Evolutionary conservation across 2,113 vertebrate genomes (phyloP).

Genomic region (Danio rerio): DNA sequence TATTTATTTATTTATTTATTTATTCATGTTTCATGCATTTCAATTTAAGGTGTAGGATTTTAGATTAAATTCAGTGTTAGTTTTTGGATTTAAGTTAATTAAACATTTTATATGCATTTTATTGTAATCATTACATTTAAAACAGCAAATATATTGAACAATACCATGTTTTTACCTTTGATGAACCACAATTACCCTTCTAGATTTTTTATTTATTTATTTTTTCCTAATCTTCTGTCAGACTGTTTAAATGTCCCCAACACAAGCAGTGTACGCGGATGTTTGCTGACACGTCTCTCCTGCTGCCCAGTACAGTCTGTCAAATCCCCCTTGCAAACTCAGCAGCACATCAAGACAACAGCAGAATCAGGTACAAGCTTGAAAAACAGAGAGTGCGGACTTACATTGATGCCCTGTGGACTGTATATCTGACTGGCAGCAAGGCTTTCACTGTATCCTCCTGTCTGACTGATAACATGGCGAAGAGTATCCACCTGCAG

Average conservation of each 20-base stretch:
- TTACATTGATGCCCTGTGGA: slow-evolving; percentile 99
- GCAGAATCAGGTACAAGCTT: slow-evolving; percentile 31
- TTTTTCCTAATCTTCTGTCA: too few species aligned
- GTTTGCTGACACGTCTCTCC: not conserved
- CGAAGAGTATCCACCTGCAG: slow-evolving; percentile 99
- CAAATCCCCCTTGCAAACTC: not conserved
- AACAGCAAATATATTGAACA: too few species aligned
- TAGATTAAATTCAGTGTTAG: too few species aligned
- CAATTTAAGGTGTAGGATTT: too few species aligned
- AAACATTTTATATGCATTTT: too few species aligned
- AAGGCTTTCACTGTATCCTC: slow-evolving; percentile 99
- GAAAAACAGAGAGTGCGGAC: slow-evolving; percentile 67
- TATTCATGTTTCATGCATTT: too few species aligned
- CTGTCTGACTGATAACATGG: slow-evolving; percentile 99
- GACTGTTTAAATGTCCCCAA: not conserved
- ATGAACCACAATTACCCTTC: too few species aligned
- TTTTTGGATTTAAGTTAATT: too few species aligned
- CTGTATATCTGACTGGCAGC: slow-evolving; percentile 99
- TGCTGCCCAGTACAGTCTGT: not conserved
- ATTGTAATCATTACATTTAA: too few species aligned
- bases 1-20: too few species aligned
- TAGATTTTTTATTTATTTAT: too few species aligned
- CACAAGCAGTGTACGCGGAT: not conserved
- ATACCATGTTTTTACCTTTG: too few species aligned
- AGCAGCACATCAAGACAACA: not conserved